Conservation (phyloP, 1,140 invertebrate genomes). For the Batillaria attramentaria region DNA sequence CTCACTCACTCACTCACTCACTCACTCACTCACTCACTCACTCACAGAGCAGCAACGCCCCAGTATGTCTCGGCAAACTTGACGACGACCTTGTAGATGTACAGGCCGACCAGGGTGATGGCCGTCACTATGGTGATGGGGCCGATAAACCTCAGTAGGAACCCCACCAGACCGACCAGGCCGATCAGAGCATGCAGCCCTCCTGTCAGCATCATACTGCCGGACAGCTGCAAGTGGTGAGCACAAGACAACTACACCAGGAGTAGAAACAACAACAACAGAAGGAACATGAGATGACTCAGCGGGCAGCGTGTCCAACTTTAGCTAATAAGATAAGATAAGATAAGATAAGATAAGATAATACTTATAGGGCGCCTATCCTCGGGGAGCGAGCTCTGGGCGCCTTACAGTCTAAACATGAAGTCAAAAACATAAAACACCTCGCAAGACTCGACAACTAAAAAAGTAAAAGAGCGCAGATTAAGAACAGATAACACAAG, state of each 20-base stretch:
- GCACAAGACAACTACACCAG: not conserved
- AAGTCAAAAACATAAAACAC: too few species aligned
- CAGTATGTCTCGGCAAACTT: slow-evolving; percentile 69
- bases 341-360: not conserved
- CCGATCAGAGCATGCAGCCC: slow-evolving; percentile 55
- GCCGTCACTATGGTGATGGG: slow-evolving; percentile 74
- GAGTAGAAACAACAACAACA: not conserved
- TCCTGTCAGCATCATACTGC: slow-evolving; percentile 58
- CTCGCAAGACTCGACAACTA: too few species aligned
- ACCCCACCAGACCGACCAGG: slow-evolving; percentile 62
- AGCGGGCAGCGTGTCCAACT: not conserved
- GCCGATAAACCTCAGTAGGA: slow-evolving; percentile 71
- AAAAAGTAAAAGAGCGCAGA: too few species aligned
- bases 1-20: not conserved
- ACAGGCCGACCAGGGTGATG: slow-evolving; percentile 72
- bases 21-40: not conserved
- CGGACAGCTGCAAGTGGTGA: slow-evolving; percentile 47
- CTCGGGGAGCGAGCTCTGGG: too few species aligned
- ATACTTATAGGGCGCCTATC: too few species aligned
- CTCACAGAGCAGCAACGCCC: slow-evolving; percentile 52
- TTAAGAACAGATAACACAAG: too few species aligned
- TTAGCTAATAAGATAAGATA: not conserved
- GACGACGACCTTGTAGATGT: slow-evolving; percentile 67
- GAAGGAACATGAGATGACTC: not conserved
- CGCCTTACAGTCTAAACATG: too few species aligned